phyloP scores from a whole-genome alignment of 1,140 invertebrate species.

The Drosophila mojavensis region DNA sequence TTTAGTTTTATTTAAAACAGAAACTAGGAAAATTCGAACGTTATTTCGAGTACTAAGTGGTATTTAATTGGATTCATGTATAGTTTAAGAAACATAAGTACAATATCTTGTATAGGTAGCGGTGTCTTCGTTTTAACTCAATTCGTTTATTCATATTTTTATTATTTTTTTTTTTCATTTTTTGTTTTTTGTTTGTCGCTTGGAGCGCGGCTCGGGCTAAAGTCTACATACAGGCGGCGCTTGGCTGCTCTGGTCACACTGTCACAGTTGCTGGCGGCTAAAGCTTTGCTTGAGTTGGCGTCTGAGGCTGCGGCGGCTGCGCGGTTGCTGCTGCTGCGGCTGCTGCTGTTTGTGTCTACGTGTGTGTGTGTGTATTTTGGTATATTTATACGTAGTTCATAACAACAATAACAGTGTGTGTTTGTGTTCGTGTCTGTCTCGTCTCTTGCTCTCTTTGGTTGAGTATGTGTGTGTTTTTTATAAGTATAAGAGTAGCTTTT shows the following conservation, averaged over 20 bases:
- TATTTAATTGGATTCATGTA: slow-evolving; percentile 37
- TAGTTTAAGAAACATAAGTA: slow-evolving; percentile 45
- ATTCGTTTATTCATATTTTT: slow-evolving; percentile 14
- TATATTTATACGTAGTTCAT: slow-evolving; percentile 53
- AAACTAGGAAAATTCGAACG: slow-evolving; percentile 47
- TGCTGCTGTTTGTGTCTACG: slow-evolving; percentile 26
- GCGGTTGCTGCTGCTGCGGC: slow-evolving; percentile 49
- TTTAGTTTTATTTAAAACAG: slow-evolving; percentile 10
- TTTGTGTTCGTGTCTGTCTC: slow-evolving; percentile 44
- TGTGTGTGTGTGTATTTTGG: slow-evolving; percentile 28
- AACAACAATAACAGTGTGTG: slow-evolving; percentile 74
- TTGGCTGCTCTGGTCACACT: slow-evolving; percentile 55
- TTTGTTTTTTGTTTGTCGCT: slow-evolving; percentile 54
- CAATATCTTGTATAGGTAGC: slow-evolving; percentile 42
- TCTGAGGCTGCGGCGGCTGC: slow-evolving; percentile 43
- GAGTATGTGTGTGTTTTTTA: slow-evolving; percentile 23
- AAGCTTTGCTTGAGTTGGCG: slow-evolving; percentile 56
- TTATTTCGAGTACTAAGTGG: slow-evolving; percentile 41
- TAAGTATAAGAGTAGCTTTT: slow-evolving; percentile 28
- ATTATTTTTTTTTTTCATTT: slow-evolving; percentile 5
- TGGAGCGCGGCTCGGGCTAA: slow-evolving; percentile 68
- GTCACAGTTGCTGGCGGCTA: slow-evolving; percentile 48
- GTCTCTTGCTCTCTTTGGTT: slow-evolving; percentile 34
- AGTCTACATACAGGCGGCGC: slow-evolving; percentile 62
- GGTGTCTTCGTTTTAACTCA: slow-evolving; percentile 39